Evolutionary conservation across 2,797 vertebrate genomes (phyloP).

Genomic region (Gallinago solitaria): DNA sequence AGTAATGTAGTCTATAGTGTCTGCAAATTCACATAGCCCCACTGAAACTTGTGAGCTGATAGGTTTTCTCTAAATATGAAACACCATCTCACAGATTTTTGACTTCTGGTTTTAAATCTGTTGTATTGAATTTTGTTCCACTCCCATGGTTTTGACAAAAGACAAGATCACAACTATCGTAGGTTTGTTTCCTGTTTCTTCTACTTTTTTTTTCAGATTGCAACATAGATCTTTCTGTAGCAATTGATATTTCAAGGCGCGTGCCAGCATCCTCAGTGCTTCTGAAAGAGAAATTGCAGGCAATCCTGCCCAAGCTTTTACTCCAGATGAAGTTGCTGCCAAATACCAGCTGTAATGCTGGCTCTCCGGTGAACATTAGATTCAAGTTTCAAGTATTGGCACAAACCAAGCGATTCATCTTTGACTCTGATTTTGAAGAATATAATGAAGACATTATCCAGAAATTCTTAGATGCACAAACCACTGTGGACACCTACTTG

Average conservation of each 20-base stretch:
- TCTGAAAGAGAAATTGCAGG: conserved; percentile 74
- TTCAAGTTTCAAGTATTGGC: conserved; percentile 78
- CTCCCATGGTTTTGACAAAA: not conserved
- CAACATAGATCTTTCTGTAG: conserved; percentile 82
- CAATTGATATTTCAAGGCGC: conserved; percentile 81
- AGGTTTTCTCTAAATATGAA: not conserved
- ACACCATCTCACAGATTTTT: not conserved
- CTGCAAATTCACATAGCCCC: not conserved
- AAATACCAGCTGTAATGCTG: conserved; percentile 78
- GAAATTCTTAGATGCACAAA: conserved; percentile 77
- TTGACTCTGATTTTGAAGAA: conserved; percentile 80
- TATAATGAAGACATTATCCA: conserved; percentile 71
- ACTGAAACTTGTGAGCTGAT: not conserved
- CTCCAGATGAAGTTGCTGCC: conserved; percentile 68
- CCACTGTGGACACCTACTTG: conserved; percentile 70
- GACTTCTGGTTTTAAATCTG: not conserved
- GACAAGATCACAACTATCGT: not conserved
- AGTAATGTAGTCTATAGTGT: not conserved
- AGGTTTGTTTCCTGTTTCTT: not conserved
- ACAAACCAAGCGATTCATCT: conserved; percentile 10
- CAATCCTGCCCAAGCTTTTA: conserved; percentile 78
- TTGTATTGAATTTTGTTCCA: not conserved
- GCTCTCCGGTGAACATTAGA: not conserved
- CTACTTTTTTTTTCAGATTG: conserved; percentile 75
- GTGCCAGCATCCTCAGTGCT: conserved; percentile 31